Conservation (phyloP, 2,797 vertebrate species). For the Melanotaenia pygmaea region DNA sequence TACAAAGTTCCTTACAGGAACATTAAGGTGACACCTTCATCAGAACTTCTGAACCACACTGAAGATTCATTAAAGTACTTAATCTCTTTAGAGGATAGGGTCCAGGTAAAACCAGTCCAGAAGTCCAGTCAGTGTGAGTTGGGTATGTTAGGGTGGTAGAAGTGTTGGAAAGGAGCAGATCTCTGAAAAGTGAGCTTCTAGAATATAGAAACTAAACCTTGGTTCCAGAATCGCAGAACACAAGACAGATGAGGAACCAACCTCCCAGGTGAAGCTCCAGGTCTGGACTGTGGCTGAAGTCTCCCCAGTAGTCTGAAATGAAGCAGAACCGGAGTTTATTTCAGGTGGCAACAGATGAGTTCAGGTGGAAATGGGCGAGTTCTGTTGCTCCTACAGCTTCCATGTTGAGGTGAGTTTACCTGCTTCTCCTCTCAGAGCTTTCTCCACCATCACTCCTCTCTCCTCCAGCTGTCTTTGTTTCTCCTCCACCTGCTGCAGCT, state of each 20-base stretch:
- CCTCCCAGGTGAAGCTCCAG: conserved; percentile 94
- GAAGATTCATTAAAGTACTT: no score
- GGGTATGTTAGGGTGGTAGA: no score
- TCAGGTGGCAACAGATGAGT: background rate
- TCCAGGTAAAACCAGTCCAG: no score
- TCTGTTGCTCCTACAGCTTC: background rate
- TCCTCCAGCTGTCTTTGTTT: conserved; percentile 94
- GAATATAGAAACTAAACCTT: background rate
- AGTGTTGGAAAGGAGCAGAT: no score
- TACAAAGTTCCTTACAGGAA: no score
- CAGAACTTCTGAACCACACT: no score
- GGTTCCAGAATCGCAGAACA: background rate
- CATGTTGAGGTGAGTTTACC: conserved; percentile 73
- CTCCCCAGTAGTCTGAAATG: conserved; percentile 96
- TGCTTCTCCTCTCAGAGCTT: conserved; percentile 94
- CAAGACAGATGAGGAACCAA: conserved; percentile 75
- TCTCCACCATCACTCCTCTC: conserved; percentile 93
- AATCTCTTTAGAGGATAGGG: no score
- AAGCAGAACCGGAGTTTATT: background rate
- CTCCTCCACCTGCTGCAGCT: conserved; percentile 96
- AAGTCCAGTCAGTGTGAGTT: no score
- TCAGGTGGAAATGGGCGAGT: background rate
- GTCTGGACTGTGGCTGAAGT: conserved; percentile 89
- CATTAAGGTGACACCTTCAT: no score
- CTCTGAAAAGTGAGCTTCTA: no score